Conservation (phyloP, 2,113 vertebrate species). For the Brachionichthys hirsutus region DNA sequence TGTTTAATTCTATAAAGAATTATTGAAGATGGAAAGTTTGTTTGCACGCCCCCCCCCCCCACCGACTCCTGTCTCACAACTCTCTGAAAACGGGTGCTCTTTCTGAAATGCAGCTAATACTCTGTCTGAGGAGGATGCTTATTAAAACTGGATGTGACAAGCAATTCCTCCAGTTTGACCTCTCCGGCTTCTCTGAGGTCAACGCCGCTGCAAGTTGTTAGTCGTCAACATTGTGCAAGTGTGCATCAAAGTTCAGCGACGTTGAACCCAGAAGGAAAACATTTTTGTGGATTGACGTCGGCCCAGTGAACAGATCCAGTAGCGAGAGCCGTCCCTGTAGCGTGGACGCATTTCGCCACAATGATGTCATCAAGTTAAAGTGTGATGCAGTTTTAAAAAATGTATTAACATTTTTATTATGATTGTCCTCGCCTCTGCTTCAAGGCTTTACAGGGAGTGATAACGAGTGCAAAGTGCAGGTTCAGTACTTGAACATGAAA, state of each 20-base stretch:
- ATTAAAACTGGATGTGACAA: constrained; percentile 1
- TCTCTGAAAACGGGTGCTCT: not conserved
- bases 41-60: not conserved
- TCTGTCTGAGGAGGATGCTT: not conserved
- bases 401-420: too few species aligned
- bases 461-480: too few species aligned
- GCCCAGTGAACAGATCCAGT: not conserved
- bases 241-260: not conserved
- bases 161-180: not conserved
- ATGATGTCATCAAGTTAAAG: too few species aligned
- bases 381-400: too few species aligned
- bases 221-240: not conserved
- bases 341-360: too few species aligned
- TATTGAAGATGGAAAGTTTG: not conserved
- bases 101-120: not conserved
- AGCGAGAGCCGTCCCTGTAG: not conserved
- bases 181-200: not conserved
- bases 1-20: not conserved
- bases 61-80: not conserved
- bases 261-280: not conserved
- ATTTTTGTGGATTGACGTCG: not conserved
- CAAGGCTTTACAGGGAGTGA: too few species aligned
- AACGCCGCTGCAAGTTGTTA: not conserved
- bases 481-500: too few species aligned
- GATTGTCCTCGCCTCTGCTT: too few species aligned